Conservation (phyloP, 2,113 vertebrate genomes). For the Hippocampus barbouri region DNA sequence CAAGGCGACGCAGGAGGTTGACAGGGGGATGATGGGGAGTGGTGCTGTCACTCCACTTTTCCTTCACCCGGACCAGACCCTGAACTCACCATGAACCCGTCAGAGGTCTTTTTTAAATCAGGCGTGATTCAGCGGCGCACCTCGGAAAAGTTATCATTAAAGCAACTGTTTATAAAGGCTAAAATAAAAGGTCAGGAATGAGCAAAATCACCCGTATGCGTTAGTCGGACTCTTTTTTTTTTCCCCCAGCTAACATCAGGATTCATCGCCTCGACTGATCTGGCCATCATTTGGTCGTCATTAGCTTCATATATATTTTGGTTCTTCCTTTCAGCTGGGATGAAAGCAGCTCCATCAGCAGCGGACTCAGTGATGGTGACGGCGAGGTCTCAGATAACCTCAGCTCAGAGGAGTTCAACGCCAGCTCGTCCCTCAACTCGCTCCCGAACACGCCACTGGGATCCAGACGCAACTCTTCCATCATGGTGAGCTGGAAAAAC, state of each 20-base stretch:
- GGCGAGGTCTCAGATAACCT: conserved; percentile 95
- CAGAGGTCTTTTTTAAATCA: conserved; percentile 10
- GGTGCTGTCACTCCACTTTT: conserved; percentile 36
- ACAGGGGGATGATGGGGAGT: conserved; percentile 21
- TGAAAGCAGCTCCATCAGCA: conserved; percentile 98
- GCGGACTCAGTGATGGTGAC: conserved; percentile 92
- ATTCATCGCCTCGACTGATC: not conserved
- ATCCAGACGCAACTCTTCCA: conserved; percentile 86
- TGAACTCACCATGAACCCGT: conserved; percentile 29
- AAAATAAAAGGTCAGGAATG: not conserved
- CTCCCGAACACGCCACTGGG: conserved; percentile 88
- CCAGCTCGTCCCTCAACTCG: conserved; percentile 92
- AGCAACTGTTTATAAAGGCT: conserved; percentile 7
- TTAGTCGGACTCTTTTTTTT: conserved; percentile 15
- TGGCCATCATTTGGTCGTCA: not conserved
- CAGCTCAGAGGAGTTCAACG: conserved; percentile 96
- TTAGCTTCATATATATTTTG: not conserved
- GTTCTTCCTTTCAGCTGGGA: conserved; percentile 81
- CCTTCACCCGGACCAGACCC: conserved; percentile 23
- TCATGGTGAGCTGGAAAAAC: conserved; percentile 78
- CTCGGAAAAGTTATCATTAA: conserved; percentile 17
- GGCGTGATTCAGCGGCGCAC: conserved; percentile 29
- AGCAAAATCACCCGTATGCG: not conserved
- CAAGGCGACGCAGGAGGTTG: conserved; percentile 2
- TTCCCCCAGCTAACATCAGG: conserved; percentile 4